Conservation (phyloP, 1,140 invertebrate genomes). For the Anastrepha obliqua region DNA sequence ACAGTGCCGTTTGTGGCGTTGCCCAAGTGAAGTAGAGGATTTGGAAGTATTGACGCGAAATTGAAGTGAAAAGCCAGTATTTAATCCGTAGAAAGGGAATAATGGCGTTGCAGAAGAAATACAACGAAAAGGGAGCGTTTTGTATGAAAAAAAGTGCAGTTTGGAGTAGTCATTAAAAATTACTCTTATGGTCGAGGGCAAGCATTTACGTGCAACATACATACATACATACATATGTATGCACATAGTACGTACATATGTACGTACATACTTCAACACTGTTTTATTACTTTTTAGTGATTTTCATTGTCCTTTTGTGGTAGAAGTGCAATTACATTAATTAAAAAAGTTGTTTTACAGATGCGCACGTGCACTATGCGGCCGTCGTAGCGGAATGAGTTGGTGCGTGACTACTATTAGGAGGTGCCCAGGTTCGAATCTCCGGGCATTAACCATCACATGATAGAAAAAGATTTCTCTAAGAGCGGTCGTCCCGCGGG, state of each 20-base stretch:
- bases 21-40: conserved; percentile 33
- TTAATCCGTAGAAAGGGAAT: conserved; percentile 35
- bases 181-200: background rate
- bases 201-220: too few relatives aligned
- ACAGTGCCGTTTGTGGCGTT: background rate
- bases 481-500: too few relatives aligned
- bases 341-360: background rate
- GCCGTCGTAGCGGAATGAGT: too few relatives aligned
- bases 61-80: conserved; percentile 51
- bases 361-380: too few relatives aligned
- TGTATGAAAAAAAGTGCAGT: background rate
- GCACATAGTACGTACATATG: background rate
- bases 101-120: background rate
- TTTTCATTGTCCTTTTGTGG: background rate
- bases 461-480: too few relatives aligned
- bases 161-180: conserved; percentile 9
- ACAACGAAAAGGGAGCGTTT: background rate
- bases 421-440: too few relatives aligned
- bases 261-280: background rate
- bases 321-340: background rate
- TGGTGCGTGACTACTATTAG: too few relatives aligned
- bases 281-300: background rate
- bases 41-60: conserved; percentile 22
- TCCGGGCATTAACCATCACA: too few relatives aligned
- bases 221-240: too few relatives aligned